Base-by-base conservation (phyloP, 2,797 vertebrate genomes). In the Pampus argenteus region DNA sequence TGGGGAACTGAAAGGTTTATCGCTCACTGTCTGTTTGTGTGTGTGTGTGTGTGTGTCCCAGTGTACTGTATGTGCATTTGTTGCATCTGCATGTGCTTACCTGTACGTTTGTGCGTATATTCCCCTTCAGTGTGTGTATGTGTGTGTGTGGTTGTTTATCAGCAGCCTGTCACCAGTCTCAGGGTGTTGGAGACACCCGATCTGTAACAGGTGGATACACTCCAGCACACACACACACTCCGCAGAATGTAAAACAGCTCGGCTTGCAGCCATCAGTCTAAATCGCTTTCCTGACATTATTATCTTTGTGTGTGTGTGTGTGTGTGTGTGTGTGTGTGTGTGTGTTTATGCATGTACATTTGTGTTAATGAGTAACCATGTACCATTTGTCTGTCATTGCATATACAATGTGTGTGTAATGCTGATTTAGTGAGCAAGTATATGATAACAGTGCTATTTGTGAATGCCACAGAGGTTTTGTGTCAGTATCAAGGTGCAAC, bases 131-230 rank as follows among this genome's bases (percentile, higher is more conserved):
- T 55, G 20, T 40, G 48, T 57, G 60, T 36, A 49, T 50, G 51
- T 66, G 57, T 71, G 20, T 73, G 69, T 67, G 47, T 45, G 82
- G 66, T 88, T 90, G 86, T 90, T 92, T 89, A 86, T 89, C 78
- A 82, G 74, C 52, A 50, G 69, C 74, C 86, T 92, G 89, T 93
- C 91, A 90, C 73, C 54, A 0, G 72, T 82, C 80, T 89, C 83
- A 81, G 74, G 76, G n/a, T 71, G 40, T 78, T 70, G 81, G 79
- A 88, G 82, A 88, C 81, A 78, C 76, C 63, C 49, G 76, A 88
- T 91, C 81, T 83, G 85, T 88, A 89, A 91, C 89, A 90, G 81
- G 86, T 86, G 83, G 89, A 92, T 91, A 65, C 87, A 82, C 88
- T 78, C 78, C 68, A 78, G 70, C 72, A 66, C 81, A 76, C 83